These are phyloP conservation scores for Thysanoteuthis rhombus DNA, from an alignment of 2,888 invertebrate species.

Conservation along the genomic window DNA sequence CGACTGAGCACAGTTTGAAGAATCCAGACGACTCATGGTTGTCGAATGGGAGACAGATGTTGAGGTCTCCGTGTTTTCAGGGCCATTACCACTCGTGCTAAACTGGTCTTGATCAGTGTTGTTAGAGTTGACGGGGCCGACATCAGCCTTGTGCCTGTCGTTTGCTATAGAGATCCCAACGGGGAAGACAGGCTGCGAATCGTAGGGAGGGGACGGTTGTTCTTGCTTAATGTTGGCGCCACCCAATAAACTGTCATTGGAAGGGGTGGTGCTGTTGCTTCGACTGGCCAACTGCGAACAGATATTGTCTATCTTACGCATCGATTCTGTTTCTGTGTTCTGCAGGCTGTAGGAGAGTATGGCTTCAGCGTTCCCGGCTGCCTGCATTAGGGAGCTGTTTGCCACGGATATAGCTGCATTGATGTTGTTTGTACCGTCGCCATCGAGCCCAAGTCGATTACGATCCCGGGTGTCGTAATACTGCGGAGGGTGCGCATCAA, in stretches of 20 bases:
- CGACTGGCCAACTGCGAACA: conserved; percentile 49
- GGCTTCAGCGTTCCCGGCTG: neutral
- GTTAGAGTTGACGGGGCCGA: neutral
- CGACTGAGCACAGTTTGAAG: neutral
- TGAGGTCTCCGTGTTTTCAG: neutral
- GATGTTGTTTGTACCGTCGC: neutral
- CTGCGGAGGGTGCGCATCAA: conserved; percentile 51
- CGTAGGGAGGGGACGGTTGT: conserved; percentile 38
- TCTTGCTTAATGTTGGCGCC: conserved; percentile 39
- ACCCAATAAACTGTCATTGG: conserved; percentile 29
- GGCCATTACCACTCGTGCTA: neutral
- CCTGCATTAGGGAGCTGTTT: neutral
- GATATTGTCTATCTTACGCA: conserved; percentile 50
- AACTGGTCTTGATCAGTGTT: neutral
- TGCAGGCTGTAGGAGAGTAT: neutral
- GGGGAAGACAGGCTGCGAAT: conserved; percentile 24
- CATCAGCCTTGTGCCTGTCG: neutral
- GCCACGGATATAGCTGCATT: neutral
- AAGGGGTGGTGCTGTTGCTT: conserved; percentile 35
- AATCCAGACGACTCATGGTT: neutral
- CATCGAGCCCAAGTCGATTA: neutral
- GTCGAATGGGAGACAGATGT: neutral
- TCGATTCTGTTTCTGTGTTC: conserved; percentile 39
- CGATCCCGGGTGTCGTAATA: conserved; percentile 43
- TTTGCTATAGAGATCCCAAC: neutral